Evolutionary conservation across 2,888 invertebrate species (phyloP).

Genomic region (Lasioglossum oenotherae): DNA sequence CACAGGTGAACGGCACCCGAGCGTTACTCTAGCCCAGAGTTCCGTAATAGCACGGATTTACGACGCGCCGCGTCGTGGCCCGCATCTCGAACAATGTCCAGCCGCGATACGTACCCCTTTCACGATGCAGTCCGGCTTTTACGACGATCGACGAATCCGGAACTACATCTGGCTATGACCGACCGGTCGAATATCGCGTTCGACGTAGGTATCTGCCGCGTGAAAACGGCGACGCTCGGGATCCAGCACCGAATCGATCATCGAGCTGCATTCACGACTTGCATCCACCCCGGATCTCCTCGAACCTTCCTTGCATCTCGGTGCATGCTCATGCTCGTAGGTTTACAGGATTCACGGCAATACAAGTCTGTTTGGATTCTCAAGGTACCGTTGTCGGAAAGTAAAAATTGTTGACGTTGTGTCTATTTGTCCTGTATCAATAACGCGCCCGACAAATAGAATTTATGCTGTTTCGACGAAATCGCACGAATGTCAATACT

Average conservation of each 20-base stretch:
- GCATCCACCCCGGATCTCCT: background rate
- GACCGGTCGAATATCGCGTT: constrained; percentile 16
- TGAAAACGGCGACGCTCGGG: background rate
- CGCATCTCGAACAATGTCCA: constrained; percentile 50
- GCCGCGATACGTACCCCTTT: constrained; percentile 17
- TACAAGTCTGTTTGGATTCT: background rate
- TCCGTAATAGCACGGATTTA: constrained; percentile 61
- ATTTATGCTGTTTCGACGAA: background rate
- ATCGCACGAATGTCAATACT: background rate
- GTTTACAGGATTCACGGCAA: background rate
- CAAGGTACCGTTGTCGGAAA: background rate
- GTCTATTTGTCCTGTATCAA: constrained; percentile 2
- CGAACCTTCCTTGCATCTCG: constrained; percentile 5
- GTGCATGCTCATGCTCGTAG: background rate
- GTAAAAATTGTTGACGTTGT: background rate
- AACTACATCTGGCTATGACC: constrained; percentile 36
- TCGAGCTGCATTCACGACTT: constrained; percentile 1
- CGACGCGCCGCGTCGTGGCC: constrained; percentile 43
- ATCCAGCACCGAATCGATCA: constrained; percentile 7
- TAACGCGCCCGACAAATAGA: background rate
- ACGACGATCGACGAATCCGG: constrained; percentile 37
- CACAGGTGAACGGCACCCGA: constrained; percentile 31
- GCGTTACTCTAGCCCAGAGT: constrained; percentile 44
- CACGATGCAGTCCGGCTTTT: constrained; percentile 38
- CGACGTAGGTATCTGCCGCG: constrained; percentile 14